Conservation (phyloP, 2,113 vertebrate genomes). For the Lepisosteus osseus region DNA sequence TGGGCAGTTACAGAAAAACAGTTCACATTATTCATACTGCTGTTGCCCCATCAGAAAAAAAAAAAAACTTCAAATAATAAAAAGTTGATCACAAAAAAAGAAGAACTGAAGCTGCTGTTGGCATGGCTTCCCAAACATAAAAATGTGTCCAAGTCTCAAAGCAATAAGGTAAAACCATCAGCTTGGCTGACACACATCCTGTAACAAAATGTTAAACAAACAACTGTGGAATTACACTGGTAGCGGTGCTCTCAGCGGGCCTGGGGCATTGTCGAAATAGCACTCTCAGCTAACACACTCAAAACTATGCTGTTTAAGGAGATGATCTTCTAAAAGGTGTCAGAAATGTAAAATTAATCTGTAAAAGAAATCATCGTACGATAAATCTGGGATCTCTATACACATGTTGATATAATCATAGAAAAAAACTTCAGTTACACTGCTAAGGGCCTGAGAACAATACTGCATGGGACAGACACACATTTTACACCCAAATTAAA, state of each 20-base stretch:
- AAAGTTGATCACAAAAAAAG: too few species aligned
- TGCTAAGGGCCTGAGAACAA: too few species aligned
- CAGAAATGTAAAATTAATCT: too few species aligned
- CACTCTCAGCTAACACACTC: too few species aligned
- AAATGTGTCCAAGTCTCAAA: slow-evolving; percentile 13
- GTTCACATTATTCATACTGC: background rate
- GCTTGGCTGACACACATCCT: slow-evolving; percentile 33
- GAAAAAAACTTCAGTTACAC: too few species aligned
- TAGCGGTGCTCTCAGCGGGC: background rate
- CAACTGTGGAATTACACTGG: background rate
- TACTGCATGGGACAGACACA: too few species aligned
- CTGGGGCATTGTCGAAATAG: background rate
- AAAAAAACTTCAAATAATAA: background rate
- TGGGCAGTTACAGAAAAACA: background rate
- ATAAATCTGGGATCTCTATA: too few species aligned
- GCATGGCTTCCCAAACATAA: slow-evolving; percentile 36
- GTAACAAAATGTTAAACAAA: slow-evolving; percentile 7
- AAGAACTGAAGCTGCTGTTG: background rate
- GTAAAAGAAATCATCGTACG: too few species aligned
- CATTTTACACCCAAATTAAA: too few species aligned
- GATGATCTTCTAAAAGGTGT: too few species aligned
- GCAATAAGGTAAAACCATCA: slow-evolving; percentile 20
- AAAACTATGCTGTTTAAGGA: too few species aligned
- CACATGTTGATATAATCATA: too few species aligned
- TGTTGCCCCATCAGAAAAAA: background rate